phyloP scores from a whole-genome alignment of 2,888 invertebrate species.

The Cosmia pyralina region DNA sequence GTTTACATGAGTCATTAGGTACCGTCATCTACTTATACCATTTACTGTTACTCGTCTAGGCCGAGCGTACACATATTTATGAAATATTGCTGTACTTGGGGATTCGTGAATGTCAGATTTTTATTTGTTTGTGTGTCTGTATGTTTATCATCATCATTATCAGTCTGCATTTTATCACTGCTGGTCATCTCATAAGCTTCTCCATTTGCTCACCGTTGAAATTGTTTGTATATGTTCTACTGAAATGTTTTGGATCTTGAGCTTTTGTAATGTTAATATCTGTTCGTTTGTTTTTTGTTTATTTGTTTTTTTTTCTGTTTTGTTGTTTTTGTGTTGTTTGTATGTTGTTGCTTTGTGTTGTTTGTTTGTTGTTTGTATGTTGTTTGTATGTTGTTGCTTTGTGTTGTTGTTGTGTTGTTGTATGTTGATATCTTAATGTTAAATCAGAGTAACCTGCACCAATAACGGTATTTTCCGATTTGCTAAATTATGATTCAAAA shows the following conservation, averaged over 20 bases:
- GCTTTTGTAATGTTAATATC: not conserved
- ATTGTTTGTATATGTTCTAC: not conserved
- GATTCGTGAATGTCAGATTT: not conserved
- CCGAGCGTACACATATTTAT: conserved; percentile 35
- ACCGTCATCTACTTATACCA: conserved; percentile 54
- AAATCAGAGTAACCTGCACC: not conserved
- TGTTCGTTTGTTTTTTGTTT: no score
- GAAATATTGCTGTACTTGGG: conserved; percentile 34
- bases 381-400: no score
- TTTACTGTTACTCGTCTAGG: conserved; percentile 54
- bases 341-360: no score
- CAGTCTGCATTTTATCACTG: not conserved
- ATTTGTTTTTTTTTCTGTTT: no score
- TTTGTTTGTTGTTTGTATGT: no score
- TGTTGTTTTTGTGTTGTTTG: no score
- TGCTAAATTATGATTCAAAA: not conserved
- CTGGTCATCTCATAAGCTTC: not conserved
- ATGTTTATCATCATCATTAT: not conserved
- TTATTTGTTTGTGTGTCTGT: conserved; percentile 14
- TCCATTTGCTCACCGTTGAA: not conserved
- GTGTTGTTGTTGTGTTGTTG: no score
- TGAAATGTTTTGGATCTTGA: not conserved
- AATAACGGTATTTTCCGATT: not conserved
- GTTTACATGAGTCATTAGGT: conserved; percentile 71
- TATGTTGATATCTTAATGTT: not conserved